Evolutionary conservation across 2,113 vertebrate genomes (phyloP).

Genomic region (Montifringilla adamsi): DNA sequence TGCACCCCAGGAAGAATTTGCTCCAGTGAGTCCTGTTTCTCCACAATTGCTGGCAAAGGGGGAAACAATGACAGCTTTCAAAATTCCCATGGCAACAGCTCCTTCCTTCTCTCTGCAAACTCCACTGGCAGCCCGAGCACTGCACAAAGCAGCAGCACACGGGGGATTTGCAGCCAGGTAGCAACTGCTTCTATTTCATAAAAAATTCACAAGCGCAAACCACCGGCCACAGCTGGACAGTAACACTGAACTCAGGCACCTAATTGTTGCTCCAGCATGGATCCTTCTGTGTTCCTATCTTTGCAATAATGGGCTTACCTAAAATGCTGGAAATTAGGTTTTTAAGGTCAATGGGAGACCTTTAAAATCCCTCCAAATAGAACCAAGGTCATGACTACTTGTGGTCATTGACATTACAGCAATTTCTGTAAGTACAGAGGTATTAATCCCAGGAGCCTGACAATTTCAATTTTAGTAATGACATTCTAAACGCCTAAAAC

Average conservation of each 20-base stretch:
- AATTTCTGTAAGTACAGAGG: slow-evolving; percentile 8
- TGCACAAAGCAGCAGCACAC: neutral
- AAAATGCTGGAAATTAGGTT: neutral
- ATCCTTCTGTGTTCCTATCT: neutral
- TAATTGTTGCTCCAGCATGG: neutral
- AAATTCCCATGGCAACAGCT: slow-evolving; percentile 58
- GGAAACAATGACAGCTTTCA: neutral
- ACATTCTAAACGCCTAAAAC: neutral
- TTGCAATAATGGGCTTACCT: neutral
- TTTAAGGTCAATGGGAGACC: slow-evolving; percentile 44
- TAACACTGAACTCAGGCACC: neutral
- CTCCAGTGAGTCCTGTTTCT: neutral
- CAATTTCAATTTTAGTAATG: slow-evolving; percentile 31
- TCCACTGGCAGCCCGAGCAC: neutral
- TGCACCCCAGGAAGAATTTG: neutral
- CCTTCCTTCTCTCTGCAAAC: neutral
- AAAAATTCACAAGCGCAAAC: neutral
- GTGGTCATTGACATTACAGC: slow-evolving; percentile 3
- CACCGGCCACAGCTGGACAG: neutral
- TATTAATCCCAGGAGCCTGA: slow-evolving; percentile 32
- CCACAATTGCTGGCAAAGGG: neutral
- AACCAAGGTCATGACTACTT: slow-evolving; percentile 19
- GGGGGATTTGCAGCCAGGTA: neutral
- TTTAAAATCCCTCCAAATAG: slow-evolving; percentile 49
- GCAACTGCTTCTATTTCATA: neutral